Evolutionary conservation across 2,888 invertebrate genomes (phyloP).

Genomic region (Chelonus formosanus): DNA sequence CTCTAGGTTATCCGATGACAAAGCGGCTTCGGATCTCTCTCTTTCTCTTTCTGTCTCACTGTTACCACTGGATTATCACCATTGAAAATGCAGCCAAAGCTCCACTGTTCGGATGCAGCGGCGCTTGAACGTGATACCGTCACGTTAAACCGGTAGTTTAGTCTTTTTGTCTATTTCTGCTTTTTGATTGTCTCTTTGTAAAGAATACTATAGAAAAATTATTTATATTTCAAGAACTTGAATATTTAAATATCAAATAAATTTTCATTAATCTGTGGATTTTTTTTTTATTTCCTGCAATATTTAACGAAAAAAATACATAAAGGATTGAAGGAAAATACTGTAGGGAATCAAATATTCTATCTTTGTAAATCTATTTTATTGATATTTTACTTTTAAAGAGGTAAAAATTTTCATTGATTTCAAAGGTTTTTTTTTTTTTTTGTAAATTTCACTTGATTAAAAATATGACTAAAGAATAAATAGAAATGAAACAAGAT

Average conservation of each 20-base stretch:
- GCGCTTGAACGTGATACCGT: conserved; percentile 63
- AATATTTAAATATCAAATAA: not conserved
- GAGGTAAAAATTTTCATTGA: too few species aligned
- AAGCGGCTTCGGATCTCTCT: conserved; percentile 54
- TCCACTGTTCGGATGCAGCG: conserved; percentile 61
- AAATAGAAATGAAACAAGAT: conserved; percentile 34
- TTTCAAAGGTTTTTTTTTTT: too few species aligned
- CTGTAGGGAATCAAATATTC: too few species aligned
- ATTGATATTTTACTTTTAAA: too few species aligned
- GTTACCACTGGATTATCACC: conserved; percentile 56
- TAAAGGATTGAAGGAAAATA: too few species aligned
- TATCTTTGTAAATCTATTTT: too few species aligned
- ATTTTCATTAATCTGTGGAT: not conserved
- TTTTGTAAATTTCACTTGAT: too few species aligned
- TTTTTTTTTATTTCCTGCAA: too few species aligned
- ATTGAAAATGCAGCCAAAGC: conserved; percentile 64
- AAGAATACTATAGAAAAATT: not conserved
- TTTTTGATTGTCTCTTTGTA: conserved; percentile 1
- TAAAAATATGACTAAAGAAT: too few species aligned
- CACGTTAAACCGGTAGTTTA: conserved; percentile 52
- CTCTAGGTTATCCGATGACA: conserved; percentile 65
- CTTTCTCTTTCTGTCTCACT: not conserved
- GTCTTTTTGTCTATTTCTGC: conserved; percentile 37
- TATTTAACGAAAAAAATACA: too few species aligned
- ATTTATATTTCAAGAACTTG: not conserved